Evolutionary conservation across 1,140 invertebrate species (phyloP).

Genomic region (Pseudomyrmex concolor): DNA sequence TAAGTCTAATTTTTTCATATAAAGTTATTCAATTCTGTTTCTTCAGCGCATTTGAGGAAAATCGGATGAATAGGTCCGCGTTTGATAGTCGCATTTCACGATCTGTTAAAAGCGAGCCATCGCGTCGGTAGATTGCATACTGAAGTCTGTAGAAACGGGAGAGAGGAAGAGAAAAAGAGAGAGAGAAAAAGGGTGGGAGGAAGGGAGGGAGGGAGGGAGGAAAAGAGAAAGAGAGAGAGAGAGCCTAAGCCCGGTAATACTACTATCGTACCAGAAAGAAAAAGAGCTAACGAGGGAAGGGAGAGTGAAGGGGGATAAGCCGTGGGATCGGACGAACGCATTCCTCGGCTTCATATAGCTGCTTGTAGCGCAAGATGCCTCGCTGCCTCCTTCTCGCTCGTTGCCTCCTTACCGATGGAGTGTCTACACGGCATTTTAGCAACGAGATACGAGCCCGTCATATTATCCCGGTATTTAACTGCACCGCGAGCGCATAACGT

Average conservation of each 20-base stretch:
- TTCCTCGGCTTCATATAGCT: conserved; percentile 80
- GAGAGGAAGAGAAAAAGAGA: conserved; percentile 7
- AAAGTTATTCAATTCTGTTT: not conserved
- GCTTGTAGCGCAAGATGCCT: conserved; percentile 78
- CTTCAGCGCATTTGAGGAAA: not conserved
- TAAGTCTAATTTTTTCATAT: not conserved
- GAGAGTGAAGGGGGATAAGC: conserved; percentile 75
- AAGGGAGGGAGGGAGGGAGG: conserved; percentile 2
- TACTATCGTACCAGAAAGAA: conserved; percentile 54
- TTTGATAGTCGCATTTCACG: conserved; percentile 42
- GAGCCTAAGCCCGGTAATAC: conserved; percentile 44
- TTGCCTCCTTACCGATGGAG: conserved; percentile 68
- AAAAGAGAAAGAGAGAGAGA: conserved; percentile 10
- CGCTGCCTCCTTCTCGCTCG: conserved; percentile 56
- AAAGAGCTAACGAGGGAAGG: conserved; percentile 61
- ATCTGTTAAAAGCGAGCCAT: conserved; percentile 56
- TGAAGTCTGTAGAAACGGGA: conserved; percentile 52
- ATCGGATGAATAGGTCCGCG: not conserved
- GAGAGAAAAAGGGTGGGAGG: conserved; percentile 18
- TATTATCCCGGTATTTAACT: not conserved
- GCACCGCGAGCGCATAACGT: no score
- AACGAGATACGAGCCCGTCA: conserved; percentile 23
- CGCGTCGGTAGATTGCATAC: conserved; percentile 53
- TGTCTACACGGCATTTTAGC: conserved; percentile 63
- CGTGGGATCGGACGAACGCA: conserved; percentile 83